Evolutionary conservation across 2,797 vertebrate species (phyloP).

Genomic region (Philypnodon macrostomus): DNA sequence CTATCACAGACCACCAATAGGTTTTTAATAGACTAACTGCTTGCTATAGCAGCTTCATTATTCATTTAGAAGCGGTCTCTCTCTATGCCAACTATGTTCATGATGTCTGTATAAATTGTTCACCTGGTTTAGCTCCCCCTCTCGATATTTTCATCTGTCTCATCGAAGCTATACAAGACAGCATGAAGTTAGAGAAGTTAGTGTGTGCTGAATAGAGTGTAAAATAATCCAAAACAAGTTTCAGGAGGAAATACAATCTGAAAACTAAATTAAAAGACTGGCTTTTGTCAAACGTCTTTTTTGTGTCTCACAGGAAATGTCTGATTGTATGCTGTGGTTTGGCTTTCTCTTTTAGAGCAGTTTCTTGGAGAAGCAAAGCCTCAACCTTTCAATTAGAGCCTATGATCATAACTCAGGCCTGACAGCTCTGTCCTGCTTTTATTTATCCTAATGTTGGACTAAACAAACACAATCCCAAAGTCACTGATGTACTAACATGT

Average conservation of each 20-base stretch:
- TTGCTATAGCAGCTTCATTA: background rate
- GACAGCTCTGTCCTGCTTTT: slow-evolving; percentile 50
- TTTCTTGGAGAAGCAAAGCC: slow-evolving; percentile 45
- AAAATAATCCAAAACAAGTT: background rate
- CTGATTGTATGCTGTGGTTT: slow-evolving; percentile 24
- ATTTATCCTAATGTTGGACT: slow-evolving; percentile 52
- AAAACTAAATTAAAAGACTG: slow-evolving; percentile 1
- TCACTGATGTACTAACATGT: slow-evolving; percentile 41
- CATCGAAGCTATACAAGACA: too few species aligned
- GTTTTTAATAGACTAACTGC: background rate
- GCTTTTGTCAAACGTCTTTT: slow-evolving; percentile 7
- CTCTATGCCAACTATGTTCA: too few species aligned
- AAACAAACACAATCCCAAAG: slow-evolving; percentile 45
- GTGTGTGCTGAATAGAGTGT: background rate
- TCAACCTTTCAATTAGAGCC: slow-evolving; percentile 68
- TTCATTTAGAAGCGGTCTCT: background rate
- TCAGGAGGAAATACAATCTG: too few species aligned
- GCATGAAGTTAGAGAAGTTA: background rate
- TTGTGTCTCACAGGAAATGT: slow-evolving; percentile 25
- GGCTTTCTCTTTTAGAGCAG: slow-evolving; percentile 40
- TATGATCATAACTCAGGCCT: slow-evolving; percentile 63
- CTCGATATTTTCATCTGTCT: too few species aligned
- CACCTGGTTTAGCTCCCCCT: too few species aligned
- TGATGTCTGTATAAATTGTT: too few species aligned
- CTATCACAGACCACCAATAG: background rate